These are phyloP conservation scores for Lordiphosa fenestrarum DNA, from an alignment of 2,888 invertebrate species.

Conservation along the genomic window DNA sequence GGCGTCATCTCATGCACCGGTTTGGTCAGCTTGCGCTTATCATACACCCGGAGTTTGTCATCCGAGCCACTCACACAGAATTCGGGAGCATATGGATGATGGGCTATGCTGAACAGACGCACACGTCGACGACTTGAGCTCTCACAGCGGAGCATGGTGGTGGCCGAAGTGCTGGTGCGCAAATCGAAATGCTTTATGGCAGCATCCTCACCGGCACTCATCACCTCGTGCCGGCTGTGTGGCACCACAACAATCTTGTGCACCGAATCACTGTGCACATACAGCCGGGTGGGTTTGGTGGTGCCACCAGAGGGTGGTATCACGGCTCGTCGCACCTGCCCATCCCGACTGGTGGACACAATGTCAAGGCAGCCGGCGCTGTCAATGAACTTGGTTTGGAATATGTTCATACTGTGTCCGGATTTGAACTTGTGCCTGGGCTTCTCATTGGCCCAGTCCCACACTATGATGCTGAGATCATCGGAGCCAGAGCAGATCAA, in stretches of 20 bases:
- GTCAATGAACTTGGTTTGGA: conserved; percentile 94
- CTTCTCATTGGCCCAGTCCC: conserved; percentile 93
- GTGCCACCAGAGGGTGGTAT: conserved; percentile 82
- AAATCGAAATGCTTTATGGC: conserved; percentile 91
- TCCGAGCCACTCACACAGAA: conserved; percentile 93
- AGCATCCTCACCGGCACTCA: conserved; percentile 95
- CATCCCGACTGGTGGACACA: conserved; percentile 93
- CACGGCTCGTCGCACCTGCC: conserved; percentile 87
- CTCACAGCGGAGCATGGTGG: conserved; percentile 76
- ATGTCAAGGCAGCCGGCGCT: conserved; percentile 87
- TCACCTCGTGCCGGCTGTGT: conserved; percentile 87
- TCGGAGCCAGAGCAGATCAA: conserved; percentile 94
- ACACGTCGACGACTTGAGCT: conserved; percentile 77
- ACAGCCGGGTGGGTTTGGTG: conserved; percentile 81
- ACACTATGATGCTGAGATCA: conserved; percentile 91
- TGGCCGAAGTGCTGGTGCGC: conserved; percentile 81
- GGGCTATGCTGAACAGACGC: conserved; percentile 92
- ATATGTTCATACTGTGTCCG: conserved; percentile 93
- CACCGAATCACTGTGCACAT: conserved; percentile 88
- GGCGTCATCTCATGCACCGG: conserved; percentile 82
- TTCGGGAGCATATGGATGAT: conserved; percentile 90
- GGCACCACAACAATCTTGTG: conserved; percentile 91
- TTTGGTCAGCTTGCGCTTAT: conserved; percentile 83
- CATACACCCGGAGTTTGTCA: conserved; percentile 88
- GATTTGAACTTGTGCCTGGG: conserved; percentile 86